Evolutionary conservation across 2,797 vertebrate genomes (phyloP).

Genomic region (Atherinosoma microstoma): DNA sequence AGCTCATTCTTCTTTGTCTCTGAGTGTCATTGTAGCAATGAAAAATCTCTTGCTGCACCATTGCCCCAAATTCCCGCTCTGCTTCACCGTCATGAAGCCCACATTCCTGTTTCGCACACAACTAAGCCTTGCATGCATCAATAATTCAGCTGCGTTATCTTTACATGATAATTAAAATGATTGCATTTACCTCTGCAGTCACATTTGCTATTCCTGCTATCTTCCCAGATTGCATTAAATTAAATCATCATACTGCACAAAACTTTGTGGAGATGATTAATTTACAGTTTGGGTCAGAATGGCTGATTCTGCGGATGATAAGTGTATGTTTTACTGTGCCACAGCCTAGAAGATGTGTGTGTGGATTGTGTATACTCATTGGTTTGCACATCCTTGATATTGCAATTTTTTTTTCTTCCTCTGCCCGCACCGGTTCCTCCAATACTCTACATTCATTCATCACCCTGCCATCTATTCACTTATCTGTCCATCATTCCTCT

Average conservation of each 20-base stretch:
- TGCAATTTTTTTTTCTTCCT: constrained; percentile 9
- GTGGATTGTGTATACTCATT: neutral
- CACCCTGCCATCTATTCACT: constrained; percentile 14
- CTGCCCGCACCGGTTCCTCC: constrained; percentile 11
- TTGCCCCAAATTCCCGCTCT: constrained; percentile 21
- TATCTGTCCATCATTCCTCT: constrained; percentile 7
- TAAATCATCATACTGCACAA: constrained; percentile 57
- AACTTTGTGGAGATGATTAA: constrained; percentile 62
- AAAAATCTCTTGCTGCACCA: constrained; percentile 16
- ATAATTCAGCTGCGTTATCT: constrained; percentile 74
- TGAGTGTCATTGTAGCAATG: neutral
- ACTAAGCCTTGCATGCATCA: constrained; percentile 58
- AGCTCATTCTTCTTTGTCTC: neutral
- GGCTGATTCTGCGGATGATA: constrained; percentile 40
- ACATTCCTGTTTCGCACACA: constrained; percentile 37
- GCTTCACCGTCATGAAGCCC: constrained; percentile 16
- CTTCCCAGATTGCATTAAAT: constrained; percentile 69
- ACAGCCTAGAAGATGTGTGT: constrained; percentile 23
- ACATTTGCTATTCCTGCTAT: constrained; percentile 41
- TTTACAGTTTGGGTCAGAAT: constrained; percentile 48
- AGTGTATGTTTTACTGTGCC: constrained; percentile 45
- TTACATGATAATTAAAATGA: constrained; percentile 71
- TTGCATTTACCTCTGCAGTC: constrained; percentile 45
- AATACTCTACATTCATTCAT: constrained; percentile 21
- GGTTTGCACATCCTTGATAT: constrained; percentile 26